phyloP scores from a whole-genome alignment of 2,113 vertebrate genomes.

The Mola mola region DNA sequence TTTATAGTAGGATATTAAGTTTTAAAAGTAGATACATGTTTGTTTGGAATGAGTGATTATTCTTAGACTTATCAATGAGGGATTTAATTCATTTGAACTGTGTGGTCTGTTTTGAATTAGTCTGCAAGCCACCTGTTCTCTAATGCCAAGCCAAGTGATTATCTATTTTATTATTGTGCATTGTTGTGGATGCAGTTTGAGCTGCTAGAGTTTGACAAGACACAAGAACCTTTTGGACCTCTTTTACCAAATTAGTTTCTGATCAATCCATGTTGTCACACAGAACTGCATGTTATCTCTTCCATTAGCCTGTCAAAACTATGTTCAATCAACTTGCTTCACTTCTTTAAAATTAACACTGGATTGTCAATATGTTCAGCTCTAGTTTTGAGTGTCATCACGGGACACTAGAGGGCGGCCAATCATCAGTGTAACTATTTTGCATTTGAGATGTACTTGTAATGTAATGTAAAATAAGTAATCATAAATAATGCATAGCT shows the following conservation, averaged over 20 bases:
- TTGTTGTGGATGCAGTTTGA: too few relatives aligned
- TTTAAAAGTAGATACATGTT: too few relatives aligned
- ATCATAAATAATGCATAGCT: not conserved
- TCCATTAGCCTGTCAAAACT: not conserved
- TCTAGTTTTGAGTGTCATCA: not conserved
- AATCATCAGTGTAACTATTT: constrained; percentile 2
- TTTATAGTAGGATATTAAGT: too few relatives aligned
- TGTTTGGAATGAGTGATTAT: too few relatives aligned
- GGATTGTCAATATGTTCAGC: not conserved
- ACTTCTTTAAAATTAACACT: not conserved
- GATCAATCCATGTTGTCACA: too few relatives aligned
- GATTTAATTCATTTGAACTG: not conserved
- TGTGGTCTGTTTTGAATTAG: not conserved
- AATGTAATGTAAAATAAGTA: not conserved
- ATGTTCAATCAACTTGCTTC: not conserved
- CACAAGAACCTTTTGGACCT: too few relatives aligned
- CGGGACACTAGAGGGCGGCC: constrained; percentile 68
- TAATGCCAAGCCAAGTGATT: not conserved
- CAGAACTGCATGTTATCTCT: too few relatives aligned
- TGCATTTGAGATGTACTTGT: not conserved
- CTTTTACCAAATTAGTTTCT: not conserved
- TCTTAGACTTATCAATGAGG: too few relatives aligned
- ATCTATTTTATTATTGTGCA: too few relatives aligned
- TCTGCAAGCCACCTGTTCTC: constrained; percentile 5
- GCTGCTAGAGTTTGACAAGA: too few relatives aligned